These are phyloP conservation scores for Trichogramma evanescens DNA, from an alignment of 2,888 invertebrate species.

Conservation along the genomic window DNA sequence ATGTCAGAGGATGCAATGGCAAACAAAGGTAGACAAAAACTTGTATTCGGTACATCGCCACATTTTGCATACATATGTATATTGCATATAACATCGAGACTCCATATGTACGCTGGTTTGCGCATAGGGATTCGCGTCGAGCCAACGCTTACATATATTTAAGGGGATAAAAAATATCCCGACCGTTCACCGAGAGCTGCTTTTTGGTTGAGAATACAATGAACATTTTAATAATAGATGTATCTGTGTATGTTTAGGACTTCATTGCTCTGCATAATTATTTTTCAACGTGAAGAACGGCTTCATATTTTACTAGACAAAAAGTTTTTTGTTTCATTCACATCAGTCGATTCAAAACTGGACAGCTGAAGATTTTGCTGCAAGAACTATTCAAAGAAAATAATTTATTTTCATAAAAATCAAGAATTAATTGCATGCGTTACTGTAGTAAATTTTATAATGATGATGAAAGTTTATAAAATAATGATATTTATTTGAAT, in stretches of 20 bases:
- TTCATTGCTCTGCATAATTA: slow-evolving; percentile 40
- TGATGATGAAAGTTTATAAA: too few species aligned
- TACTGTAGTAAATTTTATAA: too few species aligned
- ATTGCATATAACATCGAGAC: slow-evolving; percentile 12
- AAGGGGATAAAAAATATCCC: slow-evolving; percentile 1
- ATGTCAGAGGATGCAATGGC: slow-evolving; percentile 29
- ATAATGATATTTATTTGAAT: too few species aligned
- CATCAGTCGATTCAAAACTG: too few species aligned
- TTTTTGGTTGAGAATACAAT: slow-evolving; percentile 27
- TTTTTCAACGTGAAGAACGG: slow-evolving; percentile 16
- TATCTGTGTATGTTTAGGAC: slow-evolving; percentile 46
- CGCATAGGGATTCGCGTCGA: neutral
- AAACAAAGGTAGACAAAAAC: slow-evolving; percentile 8
- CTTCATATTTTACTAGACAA: slow-evolving; percentile 1
- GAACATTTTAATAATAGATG: slow-evolving; percentile 46
- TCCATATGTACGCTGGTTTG: slow-evolving; percentile 33
- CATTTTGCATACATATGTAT: neutral
- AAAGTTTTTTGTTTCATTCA: neutral
- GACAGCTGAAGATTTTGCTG: too few species aligned
- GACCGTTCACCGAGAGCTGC: neutral
- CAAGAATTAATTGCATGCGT: too few species aligned
- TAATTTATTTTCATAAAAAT: too few species aligned
- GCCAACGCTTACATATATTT: neutral
- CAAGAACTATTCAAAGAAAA: too few species aligned
- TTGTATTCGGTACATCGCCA: slow-evolving; percentile 3